Base-by-base conservation (phyloP, 1,140 invertebrate species). In the Sarcophaga bullata region DNA sequence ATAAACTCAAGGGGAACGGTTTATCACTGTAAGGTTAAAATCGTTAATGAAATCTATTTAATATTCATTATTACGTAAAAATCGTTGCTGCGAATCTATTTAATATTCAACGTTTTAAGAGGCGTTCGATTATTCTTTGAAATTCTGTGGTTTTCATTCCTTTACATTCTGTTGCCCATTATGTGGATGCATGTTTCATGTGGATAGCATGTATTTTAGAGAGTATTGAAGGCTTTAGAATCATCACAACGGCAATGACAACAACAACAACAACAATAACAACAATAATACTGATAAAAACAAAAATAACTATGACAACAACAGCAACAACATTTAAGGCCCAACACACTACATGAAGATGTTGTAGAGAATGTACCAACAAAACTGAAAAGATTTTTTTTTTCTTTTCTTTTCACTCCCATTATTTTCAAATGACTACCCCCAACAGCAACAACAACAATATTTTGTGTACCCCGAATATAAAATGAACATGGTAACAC, bases 191-290 rank as follows among this genome's bases (percentile, higher is more conserved):
- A 19, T 68, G 62, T 68, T 58, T 58, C 54, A 68, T 25, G 62
- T 68, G 19, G 17, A 68, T 25, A 68, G 1, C 62, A 68, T 68
- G 17, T 25, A 68, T 68, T 10, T 68, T 68, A 68, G 62, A 78
- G 75, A 78, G 49, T 78, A 78, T 78, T 78, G 75, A 78, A 78
- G 75, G 75, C 75, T 50, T 73, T 73, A 73, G 73, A 37, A 73
- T 13, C 50, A 73, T 46, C 19, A 73, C 19, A 46, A 49, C 75
- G 50, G 19, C 75, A 19, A 50, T 78, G 17, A 17, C 17, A 68
- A 19, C 62, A 17, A 68, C 62, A 68, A 3, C 17, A 68, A 68
- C 62, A 68, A 68, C 62, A 58, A 37, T 37, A 37, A 4, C 4
- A 37, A 37, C 4, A 37, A 37, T 37, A 37, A 37, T 37, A 4